Percentiles rank a stretch among this genome's conserved stretches.
Conservation (phyloP, 2,797 vertebrate genomes). For the Avahi laniger region DNA sequence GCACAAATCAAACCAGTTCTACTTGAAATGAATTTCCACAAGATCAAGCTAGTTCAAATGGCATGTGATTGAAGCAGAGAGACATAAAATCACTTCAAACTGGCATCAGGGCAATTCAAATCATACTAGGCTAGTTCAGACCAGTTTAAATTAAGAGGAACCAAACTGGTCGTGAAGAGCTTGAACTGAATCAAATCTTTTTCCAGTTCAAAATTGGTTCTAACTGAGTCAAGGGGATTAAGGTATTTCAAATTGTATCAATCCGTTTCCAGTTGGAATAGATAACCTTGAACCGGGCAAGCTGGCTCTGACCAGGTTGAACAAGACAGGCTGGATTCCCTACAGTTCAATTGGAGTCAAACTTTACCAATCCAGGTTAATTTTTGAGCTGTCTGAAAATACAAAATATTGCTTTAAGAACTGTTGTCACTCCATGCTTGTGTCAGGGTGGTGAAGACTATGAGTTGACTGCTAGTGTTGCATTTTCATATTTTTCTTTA, state of each 20-base stretch:
- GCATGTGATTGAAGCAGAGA: neutral
- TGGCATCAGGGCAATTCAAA: neutral
- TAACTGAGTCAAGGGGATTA: neutral
- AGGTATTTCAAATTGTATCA: neutral
- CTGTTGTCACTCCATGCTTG: neutral
- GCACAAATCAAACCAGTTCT: neutral
- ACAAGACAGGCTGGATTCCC: neutral
- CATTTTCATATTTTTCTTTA: neutral
- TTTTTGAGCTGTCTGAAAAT: neutral
- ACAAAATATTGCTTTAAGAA: neutral
- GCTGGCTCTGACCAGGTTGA: neutral
- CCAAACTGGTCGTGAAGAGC: neutral
- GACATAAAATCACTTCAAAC: neutral
- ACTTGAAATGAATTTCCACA: neutral
- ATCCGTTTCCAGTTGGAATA: neutral
- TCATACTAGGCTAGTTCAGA: neutral
- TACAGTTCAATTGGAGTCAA: neutral
- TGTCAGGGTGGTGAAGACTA: neutral
- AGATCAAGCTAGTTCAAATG: neutral
- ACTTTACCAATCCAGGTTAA: neutral
- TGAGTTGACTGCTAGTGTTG: neutral
- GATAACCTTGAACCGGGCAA: neutral
- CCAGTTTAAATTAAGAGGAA: neutral
- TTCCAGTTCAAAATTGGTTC: neutral
- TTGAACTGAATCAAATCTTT: neutral